phyloP scores from a whole-genome alignment of 1,140 invertebrate genomes.

The Drosophila baimaii region DNA sequence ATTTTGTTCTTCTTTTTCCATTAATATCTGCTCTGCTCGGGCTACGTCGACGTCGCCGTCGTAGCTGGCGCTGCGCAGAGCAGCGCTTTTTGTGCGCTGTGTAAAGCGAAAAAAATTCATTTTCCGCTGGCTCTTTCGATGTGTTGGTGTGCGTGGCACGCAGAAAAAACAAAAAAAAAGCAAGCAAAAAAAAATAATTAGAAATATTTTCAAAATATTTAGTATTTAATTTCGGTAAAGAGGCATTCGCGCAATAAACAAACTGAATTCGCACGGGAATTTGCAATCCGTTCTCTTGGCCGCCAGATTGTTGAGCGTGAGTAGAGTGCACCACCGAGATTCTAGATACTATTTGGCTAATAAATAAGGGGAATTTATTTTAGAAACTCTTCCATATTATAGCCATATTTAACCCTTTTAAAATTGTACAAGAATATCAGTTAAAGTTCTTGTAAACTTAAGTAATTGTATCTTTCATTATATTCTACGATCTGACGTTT shows the following conservation, averaged over 20 bases:
- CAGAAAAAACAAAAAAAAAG: constrained; percentile 36
- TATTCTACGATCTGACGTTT: not conserved
- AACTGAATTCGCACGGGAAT: constrained; percentile 59
- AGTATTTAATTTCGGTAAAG: constrained; percentile 39
- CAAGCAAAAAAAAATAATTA: constrained; percentile 36
- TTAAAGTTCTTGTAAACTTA: not conserved
- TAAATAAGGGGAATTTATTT: too few relatives aligned
- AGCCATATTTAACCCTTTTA: too few relatives aligned
- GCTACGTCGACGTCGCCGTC: constrained; percentile 55
- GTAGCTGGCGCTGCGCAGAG: constrained; percentile 43
- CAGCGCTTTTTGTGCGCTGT: constrained; percentile 64
- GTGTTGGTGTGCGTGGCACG: constrained; percentile 69
- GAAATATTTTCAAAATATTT: constrained; percentile 38
- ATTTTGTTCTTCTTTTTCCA: constrained; percentile 66
- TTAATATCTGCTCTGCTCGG: constrained; percentile 71
- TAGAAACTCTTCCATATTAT: not conserved
- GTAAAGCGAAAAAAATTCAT: constrained; percentile 73
- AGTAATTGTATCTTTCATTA: not conserved
- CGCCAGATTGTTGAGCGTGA: constrained; percentile 78
- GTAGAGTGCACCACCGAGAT: constrained; percentile 7
- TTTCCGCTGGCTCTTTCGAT: constrained; percentile 76
- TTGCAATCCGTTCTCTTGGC: constrained; percentile 64
- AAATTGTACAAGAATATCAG: too few relatives aligned
- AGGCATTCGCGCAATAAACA: constrained; percentile 58
- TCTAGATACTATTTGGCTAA: not conserved